Evolutionary conservation across 1,140 invertebrate genomes (phyloP).

Genomic region (Dendroctonus ponderosae): DNA sequence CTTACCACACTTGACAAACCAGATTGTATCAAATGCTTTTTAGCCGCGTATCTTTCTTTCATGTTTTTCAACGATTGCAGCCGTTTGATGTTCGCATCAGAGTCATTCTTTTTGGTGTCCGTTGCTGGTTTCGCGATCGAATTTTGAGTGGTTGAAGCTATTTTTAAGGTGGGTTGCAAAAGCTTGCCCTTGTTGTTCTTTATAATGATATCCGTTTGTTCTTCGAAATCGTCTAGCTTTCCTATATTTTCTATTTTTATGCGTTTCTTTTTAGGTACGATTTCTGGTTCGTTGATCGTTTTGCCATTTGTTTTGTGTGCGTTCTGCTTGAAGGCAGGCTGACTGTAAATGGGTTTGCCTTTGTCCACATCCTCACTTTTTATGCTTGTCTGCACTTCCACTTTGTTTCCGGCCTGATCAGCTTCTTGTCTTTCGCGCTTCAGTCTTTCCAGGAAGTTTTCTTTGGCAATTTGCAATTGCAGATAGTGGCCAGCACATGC

Average conservation of each 20-base stretch:
- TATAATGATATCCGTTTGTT: constrained; percentile 34
- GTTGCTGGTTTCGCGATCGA: constrained; percentile 28
- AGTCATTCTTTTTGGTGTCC: constrained; percentile 30
- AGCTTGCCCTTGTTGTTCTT: constrained; percentile 37
- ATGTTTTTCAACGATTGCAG: constrained; percentile 58
- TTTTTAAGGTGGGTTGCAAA: constrained; percentile 9
- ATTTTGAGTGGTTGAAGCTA: constrained; percentile 25
- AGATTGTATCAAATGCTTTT: constrained; percentile 57
- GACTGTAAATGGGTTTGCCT: not conserved
- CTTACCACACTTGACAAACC: constrained; percentile 57
- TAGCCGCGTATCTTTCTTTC: constrained; percentile 56
- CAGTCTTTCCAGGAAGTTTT: constrained; percentile 50
- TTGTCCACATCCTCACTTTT: not conserved
- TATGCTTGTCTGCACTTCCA: not conserved
- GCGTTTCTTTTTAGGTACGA: constrained; percentile 3
- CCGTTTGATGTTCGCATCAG: constrained; percentile 56
- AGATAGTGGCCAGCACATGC: constrained; percentile 42
- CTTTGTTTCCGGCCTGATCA: not conserved
- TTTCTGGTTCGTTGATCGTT: constrained; percentile 2
- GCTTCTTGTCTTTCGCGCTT: constrained; percentile 46
- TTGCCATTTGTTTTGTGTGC: not conserved
- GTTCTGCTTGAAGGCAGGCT: constrained; percentile 5
- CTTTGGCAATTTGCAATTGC: constrained; percentile 46
- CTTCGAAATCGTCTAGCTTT: constrained; percentile 10
- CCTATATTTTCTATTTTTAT: constrained; percentile 1